Evolutionary conservation across 2,888 invertebrate species (phyloP).

Genomic region (Tetrapedia diversipes): DNA sequence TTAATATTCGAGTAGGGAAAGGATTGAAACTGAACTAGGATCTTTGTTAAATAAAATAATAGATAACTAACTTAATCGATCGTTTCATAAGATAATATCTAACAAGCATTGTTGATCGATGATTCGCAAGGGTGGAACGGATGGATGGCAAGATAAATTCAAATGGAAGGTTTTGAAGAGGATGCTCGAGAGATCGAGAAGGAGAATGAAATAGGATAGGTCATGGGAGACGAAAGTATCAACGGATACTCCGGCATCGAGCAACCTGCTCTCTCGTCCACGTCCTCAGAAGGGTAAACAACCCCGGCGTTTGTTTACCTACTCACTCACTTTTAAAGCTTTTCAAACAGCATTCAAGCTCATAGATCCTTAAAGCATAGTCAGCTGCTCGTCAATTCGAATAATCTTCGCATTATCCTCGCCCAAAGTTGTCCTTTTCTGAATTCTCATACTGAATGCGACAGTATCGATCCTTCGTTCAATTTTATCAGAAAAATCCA

Average conservation of each 20-base stretch:
- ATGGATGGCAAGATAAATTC: background rate
- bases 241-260: constrained; percentile 54
- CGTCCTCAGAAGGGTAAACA: constrained; percentile 71
- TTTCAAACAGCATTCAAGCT: constrained; percentile 70
- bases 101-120: background rate
- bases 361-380: constrained; percentile 69
- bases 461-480: background rate
- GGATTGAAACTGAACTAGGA: too few species aligned
- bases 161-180: constrained; percentile 9
- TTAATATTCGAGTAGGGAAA: too few species aligned
- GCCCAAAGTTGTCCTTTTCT: background rate
- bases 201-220: constrained; percentile 67
- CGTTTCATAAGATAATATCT: too few species aligned
- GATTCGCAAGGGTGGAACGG: background rate
- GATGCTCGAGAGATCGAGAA: constrained; percentile 32
- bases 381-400: constrained; percentile 7
- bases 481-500: too few species aligned
- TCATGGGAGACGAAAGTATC: constrained; percentile 62
- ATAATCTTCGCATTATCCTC: constrained; percentile 21
- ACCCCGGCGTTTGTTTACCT: constrained; percentile 70
- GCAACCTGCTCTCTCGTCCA: constrained; percentile 63
- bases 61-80: too few species aligned
- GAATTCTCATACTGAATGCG: background rate
- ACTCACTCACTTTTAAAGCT: constrained; percentile 72
- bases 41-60: too few species aligned